These are phyloP conservation scores for Xerus rutilus DNA, from an alignment of 2,797 vertebrate genomes.

Conservation along the genomic window DNA sequence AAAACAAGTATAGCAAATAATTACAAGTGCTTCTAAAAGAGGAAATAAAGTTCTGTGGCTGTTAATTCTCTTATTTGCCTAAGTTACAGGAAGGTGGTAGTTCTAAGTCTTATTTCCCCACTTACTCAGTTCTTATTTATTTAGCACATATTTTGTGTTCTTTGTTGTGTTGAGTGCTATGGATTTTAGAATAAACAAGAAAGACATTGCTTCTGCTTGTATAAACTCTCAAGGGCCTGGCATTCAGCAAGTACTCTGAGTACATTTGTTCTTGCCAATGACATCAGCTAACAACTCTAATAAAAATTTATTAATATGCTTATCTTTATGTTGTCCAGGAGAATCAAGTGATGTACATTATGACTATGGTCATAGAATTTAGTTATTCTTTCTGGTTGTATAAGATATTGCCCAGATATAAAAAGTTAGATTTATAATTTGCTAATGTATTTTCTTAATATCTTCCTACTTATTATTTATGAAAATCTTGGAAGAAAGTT, in stretches of 20 bases:
- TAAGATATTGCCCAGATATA: neutral
- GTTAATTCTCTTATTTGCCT: neutral
- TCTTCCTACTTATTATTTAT: neutral
- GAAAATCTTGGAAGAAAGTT: constrained; percentile 6
- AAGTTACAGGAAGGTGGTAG: neutral
- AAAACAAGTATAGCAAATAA: neutral
- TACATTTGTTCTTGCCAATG: neutral
- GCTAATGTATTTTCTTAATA: neutral
- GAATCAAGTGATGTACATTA: neutral
- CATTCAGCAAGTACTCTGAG: neutral
- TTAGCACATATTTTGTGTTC: neutral
- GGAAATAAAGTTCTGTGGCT: neutral
- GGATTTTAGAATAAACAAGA: neutral
- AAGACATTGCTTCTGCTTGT: neutral
- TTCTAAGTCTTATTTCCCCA: neutral
- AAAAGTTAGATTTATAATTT: constrained; percentile 25
- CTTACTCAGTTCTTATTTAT: neutral
- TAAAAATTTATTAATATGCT: neutral
- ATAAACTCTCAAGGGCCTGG: neutral
- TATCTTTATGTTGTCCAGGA: neutral
- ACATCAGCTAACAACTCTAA: neutral
- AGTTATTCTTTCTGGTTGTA: neutral
- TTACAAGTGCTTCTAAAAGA: neutral
- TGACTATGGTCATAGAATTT: neutral
- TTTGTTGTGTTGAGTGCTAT: neutral